These are phyloP conservation scores for Sinocyclocheilus rhinocerous DNA, from an alignment of 2,113 vertebrate species.

Conservation along the genomic window DNA sequence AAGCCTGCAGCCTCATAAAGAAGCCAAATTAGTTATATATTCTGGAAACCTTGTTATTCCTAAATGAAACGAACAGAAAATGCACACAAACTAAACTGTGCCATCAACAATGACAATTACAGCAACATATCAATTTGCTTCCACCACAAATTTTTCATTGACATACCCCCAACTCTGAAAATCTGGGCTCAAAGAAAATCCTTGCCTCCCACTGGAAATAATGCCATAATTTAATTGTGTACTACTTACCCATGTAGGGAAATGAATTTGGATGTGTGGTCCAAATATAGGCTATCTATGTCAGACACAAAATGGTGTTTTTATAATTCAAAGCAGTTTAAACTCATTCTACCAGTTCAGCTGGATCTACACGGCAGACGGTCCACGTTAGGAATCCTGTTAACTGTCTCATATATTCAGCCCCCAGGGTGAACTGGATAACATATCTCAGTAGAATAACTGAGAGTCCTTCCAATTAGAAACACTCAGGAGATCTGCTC, in stretches of 20 bases:
- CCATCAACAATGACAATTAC: not conserved
- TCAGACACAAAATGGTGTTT: conserved; percentile 2
- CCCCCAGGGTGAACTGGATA: conserved; percentile 21
- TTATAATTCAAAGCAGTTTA: not conserved
- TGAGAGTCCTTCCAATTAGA: conserved; percentile 37
- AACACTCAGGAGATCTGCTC: conserved; percentile 3
- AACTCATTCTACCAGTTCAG: not conserved
- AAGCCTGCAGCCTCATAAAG: not conserved
- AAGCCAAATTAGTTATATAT: not conserved
- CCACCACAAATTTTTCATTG: not conserved
- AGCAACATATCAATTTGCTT: not conserved
- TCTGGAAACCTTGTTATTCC: not conserved
- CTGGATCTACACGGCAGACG: not conserved
- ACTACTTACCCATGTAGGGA: not conserved
- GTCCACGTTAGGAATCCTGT: conserved; percentile 32
- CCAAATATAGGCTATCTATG: not conserved
- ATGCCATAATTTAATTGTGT: not conserved
- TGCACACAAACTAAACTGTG: not conserved
- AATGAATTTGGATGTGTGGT: not conserved
- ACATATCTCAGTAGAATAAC: conserved; percentile 27
- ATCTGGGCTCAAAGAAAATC: not conserved
- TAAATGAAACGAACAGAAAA: not conserved
- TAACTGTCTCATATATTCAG: not conserved
- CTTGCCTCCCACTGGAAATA: not conserved
- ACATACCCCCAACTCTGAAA: not conserved